Evolutionary conservation across 2,113 vertebrate species (phyloP), one percentile per base, ranked within the genome.

Genomic region (Thryonomys swinderianus): DNA sequence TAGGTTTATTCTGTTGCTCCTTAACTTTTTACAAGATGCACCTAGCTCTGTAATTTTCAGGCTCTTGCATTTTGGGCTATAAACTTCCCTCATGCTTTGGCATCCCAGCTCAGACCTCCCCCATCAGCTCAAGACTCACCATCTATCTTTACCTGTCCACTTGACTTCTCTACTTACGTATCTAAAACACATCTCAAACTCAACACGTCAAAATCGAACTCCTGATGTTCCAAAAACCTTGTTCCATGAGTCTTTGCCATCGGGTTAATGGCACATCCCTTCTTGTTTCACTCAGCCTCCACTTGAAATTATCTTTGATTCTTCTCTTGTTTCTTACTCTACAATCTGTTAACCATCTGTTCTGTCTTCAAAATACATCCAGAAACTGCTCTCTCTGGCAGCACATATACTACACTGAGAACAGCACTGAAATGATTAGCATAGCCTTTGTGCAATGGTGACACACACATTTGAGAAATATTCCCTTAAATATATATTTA

Each of bases 331-430:
- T 88, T 66, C 45, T 0, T 34, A 76, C 37, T 71, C 66, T 57
- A 42, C 2, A 20, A 88, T 78, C 71, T 74, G 45, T 91, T 30
- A 66, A 57, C 7, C 62, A 86, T 37, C 45, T 79, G 62, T 79
- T 91, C 53, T 51, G 59, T 66, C 48, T 88, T 88, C 57, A 88
- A 88, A 92, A 92, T 20, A 14, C 23, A 89, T 55, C 21, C 21
- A 95, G 80, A 85, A 88, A 62, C 27, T 83, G 17, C 27, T 62
- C 42, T 14, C 27, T 62, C 45, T 42, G 27, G 40, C 27, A 45
- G 17, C 59, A 83, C 25, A 45, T 20, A 42, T n/a, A 55, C 76
- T 55, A 79, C 34, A 78, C 32, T 4, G 53, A 48, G 48, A 27
- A 45, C n/a, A 57, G 61, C 5, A 83, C 25, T 34, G 30, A 51